Evolutionary conservation across 2,797 vertebrate species (phyloP).

Genomic region (Chiroxiphia lanceolata): DNA sequence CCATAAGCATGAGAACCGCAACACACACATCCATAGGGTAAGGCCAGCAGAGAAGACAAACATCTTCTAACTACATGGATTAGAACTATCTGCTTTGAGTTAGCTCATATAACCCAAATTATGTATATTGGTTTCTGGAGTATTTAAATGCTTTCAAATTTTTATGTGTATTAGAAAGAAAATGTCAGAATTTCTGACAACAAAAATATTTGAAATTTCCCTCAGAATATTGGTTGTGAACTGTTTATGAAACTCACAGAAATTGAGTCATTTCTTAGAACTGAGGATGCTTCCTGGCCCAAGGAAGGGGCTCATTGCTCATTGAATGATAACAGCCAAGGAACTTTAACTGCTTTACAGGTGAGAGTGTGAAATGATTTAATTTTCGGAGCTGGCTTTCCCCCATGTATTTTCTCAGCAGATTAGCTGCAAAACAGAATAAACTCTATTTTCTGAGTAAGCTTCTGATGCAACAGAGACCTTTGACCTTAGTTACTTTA

Average conservation of each 20-base stretch:
- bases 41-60: background rate
- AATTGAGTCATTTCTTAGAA: background rate
- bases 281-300: background rate
- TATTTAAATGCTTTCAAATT: background rate
- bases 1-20: background rate
- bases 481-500: background rate
- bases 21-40: background rate
- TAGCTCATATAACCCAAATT: background rate
- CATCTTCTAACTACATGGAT: background rate
- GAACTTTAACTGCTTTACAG: background rate
- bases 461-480: background rate
- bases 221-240: background rate
- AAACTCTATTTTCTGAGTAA: background rate
- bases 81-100: background rate
- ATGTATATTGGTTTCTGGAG: background rate
- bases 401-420: background rate
- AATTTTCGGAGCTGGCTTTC: background rate
- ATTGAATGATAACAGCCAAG: background rate
- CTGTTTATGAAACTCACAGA: background rate
- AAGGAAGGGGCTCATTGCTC: background rate
- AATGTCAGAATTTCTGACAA: background rate
- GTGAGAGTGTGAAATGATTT: background rate
- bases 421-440: background rate
- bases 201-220: background rate
- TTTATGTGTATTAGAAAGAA: background rate